Base-by-base conservation (phyloP, 2,888 invertebrate species). In the Xestia xanthographa region DNA sequence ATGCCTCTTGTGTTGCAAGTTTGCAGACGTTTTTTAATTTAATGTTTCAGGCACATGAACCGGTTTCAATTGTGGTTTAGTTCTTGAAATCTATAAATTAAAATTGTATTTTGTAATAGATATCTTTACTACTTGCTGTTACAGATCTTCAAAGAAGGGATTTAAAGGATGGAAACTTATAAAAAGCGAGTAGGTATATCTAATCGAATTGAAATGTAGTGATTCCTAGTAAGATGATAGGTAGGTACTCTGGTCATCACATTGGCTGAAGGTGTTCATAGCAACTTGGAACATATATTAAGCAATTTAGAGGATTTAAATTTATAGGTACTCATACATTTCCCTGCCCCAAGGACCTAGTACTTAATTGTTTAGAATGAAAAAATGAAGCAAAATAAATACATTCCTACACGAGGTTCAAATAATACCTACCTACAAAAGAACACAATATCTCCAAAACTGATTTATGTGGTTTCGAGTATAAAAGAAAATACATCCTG, bases 391-490 rank as follows among this genome's bases (percentile, higher is more conserved):
- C 26, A 12, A 29, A 45, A 45, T 12, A 38, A 26, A 66, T 22
- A 20, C n/a, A n/a, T n/a, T n/a, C n/a, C n/a, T n/a, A n/a, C 34
- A 66, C 20, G 6, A 22, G 17, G 20, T 29, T 56, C 26, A 38
- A 75, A 56, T 38, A 45, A 62, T 29, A 17, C 17, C 26, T 71
- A 69, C 20, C 26, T 26, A 41, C n/a, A 63, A 38, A 22, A 56
- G 43, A 56, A 22, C 34, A 62, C 29, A 48, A 58, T 48, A 62
- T 45, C 43, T 53, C 22, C 58, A 34, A n/a, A 38, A 45, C n/a
- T 50, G 50, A 77, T 62, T 69, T 17, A 56, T 65, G 20, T 65
- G 34, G 48, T 79, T 79, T 79, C 60, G 26, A 79, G 38, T 43
- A 66, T 60, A 29, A 65, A 75, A 50, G 56, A 68, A 81, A 76